Percentiles rank a stretch among this genome's conserved stretches.
Conservation (phyloP, 1,140 invertebrate genomes). For the Drosophila arawakana region DNA sequence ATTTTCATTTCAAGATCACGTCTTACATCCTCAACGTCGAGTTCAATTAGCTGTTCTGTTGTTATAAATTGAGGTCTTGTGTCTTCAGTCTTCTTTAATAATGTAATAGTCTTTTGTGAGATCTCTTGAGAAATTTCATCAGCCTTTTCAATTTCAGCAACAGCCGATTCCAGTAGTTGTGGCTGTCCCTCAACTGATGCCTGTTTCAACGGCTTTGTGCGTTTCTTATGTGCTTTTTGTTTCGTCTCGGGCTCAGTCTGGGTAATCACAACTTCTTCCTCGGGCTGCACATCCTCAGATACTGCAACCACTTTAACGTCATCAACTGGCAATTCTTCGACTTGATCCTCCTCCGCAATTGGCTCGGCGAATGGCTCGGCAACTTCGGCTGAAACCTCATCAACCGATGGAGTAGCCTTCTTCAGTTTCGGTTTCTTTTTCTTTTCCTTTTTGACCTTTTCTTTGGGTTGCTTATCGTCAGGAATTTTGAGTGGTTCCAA, state of each 20-base stretch:
- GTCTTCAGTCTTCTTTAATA: conserved; percentile 82
- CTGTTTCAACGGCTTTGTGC: conserved; percentile 76
- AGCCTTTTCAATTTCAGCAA: conserved; percentile 75
- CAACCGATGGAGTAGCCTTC: conserved; percentile 76
- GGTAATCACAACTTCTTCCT: conserved; percentile 68
- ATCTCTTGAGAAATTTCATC: conserved; percentile 81
- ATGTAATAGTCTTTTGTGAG: conserved; percentile 82
- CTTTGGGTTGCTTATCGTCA: conserved; percentile 59
- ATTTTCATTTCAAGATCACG: conserved; percentile 86
- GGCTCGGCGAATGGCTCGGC: conserved; percentile 76
- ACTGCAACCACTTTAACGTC: conserved; percentile 74
- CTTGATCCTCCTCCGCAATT: conserved; percentile 84
- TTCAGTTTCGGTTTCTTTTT: conserved; percentile 80
- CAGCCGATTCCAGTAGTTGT: conserved; percentile 68
- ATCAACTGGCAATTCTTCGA: conserved; percentile 74
- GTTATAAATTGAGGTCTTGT: conserved; percentile 77
- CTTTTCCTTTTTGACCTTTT: conserved; percentile 78
- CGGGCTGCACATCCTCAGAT: conserved; percentile 71
- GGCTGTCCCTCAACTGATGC: conserved; percentile 78
- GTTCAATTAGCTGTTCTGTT: conserved; percentile 80
- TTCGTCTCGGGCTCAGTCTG: conserved; percentile 67
- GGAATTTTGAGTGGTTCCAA: conserved; percentile 69
- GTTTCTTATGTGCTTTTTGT: conserved; percentile 81
- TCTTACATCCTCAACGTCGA: conserved; percentile 84
- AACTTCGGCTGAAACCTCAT: conserved; percentile 78